A percentile compares a stretch with the other conserved stretches of the same genome.
Evolutionary conservation across 1,140 invertebrate genomes (phyloP).

Genomic region (Ylistrum balloti): DNA sequence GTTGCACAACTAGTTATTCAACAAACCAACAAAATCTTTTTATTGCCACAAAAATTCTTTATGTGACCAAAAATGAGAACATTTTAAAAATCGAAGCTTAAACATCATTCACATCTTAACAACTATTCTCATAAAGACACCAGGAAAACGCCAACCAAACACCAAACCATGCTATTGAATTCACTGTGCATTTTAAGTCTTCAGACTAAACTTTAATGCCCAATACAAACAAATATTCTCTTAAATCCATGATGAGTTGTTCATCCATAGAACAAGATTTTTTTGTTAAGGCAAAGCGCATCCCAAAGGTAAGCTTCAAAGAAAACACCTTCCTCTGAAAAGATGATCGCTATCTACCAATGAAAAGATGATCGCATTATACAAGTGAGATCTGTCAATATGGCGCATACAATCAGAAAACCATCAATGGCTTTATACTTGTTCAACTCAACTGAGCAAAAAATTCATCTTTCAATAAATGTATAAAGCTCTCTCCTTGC

Average conservation of each 20-base stretch:
- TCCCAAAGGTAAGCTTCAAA: not conserved
- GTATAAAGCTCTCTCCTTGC: not conserved
- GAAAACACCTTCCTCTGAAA: not conserved
- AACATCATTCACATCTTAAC: not conserved
- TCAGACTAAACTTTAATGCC: not conserved
- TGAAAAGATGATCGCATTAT: not conserved
- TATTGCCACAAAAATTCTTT: not conserved
- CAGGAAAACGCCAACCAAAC: not conserved
- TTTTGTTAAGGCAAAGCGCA: constrained; percentile 1
- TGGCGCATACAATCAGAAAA: not conserved
- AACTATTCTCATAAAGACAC: not conserved
- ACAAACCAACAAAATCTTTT: not conserved
- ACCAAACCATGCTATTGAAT: not conserved
- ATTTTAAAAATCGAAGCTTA: not conserved
- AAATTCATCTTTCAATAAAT: not conserved
- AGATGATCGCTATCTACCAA: not conserved
- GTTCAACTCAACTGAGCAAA: not conserved
- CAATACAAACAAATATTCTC: constrained; percentile 1
- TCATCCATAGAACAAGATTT: not conserved
- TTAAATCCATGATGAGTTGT: not conserved
- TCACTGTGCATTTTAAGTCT: not conserved
- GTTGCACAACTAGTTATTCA: not conserved
- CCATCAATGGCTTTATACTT: not conserved
- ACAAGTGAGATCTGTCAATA: not conserved
- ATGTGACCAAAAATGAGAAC: not conserved